A percentile compares a stretch with the other conserved stretches of the same genome.
phyloP scores from a whole-genome alignment of 2,888 invertebrate species.

The Epinotia nisella region DNA sequence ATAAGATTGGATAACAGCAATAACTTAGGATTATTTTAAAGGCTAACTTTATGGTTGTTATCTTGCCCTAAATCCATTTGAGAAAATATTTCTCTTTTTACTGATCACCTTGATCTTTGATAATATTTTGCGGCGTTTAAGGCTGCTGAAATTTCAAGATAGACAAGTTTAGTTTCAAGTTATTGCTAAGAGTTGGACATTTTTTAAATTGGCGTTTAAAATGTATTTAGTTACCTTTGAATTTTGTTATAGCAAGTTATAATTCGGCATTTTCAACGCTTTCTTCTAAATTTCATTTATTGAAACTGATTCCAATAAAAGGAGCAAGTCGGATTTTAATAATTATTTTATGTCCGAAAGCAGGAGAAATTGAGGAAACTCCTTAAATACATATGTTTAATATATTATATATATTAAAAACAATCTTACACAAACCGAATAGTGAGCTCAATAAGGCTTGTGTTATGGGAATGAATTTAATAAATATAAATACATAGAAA shows the following conservation, averaged over 20 bases:
- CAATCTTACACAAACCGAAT: no score
- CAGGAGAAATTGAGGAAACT: no score
- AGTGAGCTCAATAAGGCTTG: no score
- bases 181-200: constrained; percentile 1
- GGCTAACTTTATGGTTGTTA: background rate
- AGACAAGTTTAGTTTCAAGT: constrained; percentile 11
- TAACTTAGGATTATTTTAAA: constrained; percentile 16
- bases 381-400: no score
- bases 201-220: background rate
- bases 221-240: background rate
- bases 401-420: no score
- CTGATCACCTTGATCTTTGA: constrained; percentile 27
- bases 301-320: no score
- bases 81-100: constrained; percentile 23
- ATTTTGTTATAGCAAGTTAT: background rate
- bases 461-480: no score
- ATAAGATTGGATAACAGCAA: background rate
- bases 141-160: constrained; percentile 25
- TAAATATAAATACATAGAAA: no score
- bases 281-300: no score
- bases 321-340: no score
- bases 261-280: background rate
- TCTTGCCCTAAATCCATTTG: constrained; percentile 11
- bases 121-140: constrained; percentile 28
- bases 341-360: no score